Percentiles rank a stretch among this genome's conserved stretches.
phyloP scores from a whole-genome alignment of 30 jellyfish, hydroid and myxozoan species.

The Pseudorhiza aurosa region DNA sequence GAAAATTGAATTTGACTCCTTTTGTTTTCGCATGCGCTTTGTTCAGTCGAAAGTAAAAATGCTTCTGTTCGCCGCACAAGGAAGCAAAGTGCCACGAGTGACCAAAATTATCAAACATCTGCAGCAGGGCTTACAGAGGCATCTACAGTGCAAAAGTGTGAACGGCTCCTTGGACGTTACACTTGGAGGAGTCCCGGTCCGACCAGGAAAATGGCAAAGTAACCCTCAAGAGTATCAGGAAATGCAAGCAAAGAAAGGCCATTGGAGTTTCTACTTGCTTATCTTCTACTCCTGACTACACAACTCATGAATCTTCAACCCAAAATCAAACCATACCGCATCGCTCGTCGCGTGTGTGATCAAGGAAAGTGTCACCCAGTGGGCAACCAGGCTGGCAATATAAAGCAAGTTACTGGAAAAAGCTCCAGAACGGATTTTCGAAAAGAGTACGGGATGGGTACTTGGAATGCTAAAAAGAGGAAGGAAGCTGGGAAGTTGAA shows the following conservation, averaged over 20 bases:
- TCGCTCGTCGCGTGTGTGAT: constrained; percentile 58
- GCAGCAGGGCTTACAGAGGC: too few relatives aligned
- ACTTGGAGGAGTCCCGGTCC: not conserved
- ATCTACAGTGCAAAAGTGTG: too few relatives aligned
- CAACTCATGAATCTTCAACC: not conserved
- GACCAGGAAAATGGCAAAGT: not conserved
- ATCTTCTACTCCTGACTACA: not conserved
- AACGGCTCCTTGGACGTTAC: too few relatives aligned
- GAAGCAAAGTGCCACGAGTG: too few relatives aligned
- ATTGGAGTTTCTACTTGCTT: constrained; percentile 7
- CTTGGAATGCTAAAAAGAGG: constrained; percentile 38
- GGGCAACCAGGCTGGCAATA: constrained; percentile 20
- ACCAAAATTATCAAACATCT: too few relatives aligned
- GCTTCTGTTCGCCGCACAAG: too few relatives aligned
- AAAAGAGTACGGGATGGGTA: not conserved
- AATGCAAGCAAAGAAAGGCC: constrained; percentile 8
- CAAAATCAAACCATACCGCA: constrained; percentile 29
- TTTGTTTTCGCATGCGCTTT: too few relatives aligned
- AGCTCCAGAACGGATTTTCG: too few relatives aligned
- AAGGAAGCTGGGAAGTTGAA: constrained; percentile 15
- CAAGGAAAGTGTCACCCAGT: constrained; percentile 12
- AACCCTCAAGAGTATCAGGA: not conserved
- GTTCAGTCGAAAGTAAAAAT: too few relatives aligned
- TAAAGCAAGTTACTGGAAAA: constrained; percentile 22
- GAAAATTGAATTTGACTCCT: too few relatives aligned